Evolutionary conservation across 1,140 invertebrate genomes (phyloP), one percentile per base, ranked within the genome.

Genomic region (Drosophila mojavensis): DNA sequence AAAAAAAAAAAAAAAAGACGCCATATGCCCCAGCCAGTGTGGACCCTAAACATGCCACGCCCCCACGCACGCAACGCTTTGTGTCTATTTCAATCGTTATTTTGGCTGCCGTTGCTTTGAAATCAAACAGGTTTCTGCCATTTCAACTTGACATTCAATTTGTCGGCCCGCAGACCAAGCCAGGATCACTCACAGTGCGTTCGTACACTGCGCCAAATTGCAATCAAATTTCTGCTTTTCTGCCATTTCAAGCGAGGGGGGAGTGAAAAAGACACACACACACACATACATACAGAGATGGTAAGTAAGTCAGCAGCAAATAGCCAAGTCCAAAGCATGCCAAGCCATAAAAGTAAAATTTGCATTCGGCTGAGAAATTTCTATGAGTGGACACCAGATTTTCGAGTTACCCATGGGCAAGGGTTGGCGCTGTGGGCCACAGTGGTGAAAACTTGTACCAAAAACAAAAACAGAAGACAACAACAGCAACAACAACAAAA

Each of bases 41-140:
- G n/a, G 13, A n/a, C 13, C 43, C 43, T n/a, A 10, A 11, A n/a
- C 7, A 13, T 9, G 7, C n/a, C 45, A 11, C 15, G 9, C 5
- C 24, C 33, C 39, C 30, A 7, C 28, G 45, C 59, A 76, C 64
- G 64, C 73, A 72, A 62, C 60, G 67, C 63, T 69, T 64, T 83
- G 67, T 84, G 81, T 80, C 81, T 77, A 77, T 84, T 80, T 74
- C 73, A 84, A 84, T 85, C 61, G 75, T 64, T 77, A 60, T 60
- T 69, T 68, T 11, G 41, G 64, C 24, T 59, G 63, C 78, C 59
- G 72, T 67, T 83, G 81, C 84, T 83, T 84, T 79, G 81, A 59
- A 83, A 83, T 83, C 81, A 83, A 83, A 84, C 81, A 85, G 79
- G 78, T 75, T 71, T 73, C 62, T 36, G 24, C 72, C 43, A 47